Conservation (phyloP, 2,113 vertebrate genomes). For the Anolis sagrei region DNA sequence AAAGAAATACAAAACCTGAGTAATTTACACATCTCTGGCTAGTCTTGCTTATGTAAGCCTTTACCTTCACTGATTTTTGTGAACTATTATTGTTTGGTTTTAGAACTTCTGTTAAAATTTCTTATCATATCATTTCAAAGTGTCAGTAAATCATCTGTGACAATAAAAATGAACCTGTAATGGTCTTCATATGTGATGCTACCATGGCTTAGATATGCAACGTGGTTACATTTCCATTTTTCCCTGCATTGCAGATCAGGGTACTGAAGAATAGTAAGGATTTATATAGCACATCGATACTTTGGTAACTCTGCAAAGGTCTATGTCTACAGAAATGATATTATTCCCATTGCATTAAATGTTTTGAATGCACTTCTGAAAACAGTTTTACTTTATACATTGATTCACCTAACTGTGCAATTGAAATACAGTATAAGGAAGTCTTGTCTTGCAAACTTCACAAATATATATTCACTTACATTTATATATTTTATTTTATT, state of each 20-base stretch:
- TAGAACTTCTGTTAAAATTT: neutral
- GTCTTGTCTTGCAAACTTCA: slow-evolving; percentile 6
- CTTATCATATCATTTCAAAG: neutral
- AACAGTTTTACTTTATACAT: neutral
- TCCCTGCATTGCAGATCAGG: no score
- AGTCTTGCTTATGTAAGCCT: neutral
- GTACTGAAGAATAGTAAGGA: neutral
- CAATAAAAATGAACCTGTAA: neutral
- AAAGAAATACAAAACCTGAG: neutral
- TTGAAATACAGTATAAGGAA: slow-evolving; percentile 35
- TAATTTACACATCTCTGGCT: neutral
- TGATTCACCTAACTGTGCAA: neutral
- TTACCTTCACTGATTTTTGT: neutral
- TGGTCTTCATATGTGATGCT: neutral
- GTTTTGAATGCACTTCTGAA: slow-evolving; percentile 15
- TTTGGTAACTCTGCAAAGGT: neutral
- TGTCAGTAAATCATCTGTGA: neutral
- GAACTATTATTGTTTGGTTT: neutral
- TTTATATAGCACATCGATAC: neutral
- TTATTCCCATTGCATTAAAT: slow-evolving; percentile 1
- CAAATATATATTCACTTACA: neutral
- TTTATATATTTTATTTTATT: slow-evolving; percentile 31
- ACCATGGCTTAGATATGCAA: neutral
- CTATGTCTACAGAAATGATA: neutral
- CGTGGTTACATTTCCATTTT: neutral